Conservation (phyloP, 1,140 invertebrate species). For the Zelostemma sp. region DNA sequence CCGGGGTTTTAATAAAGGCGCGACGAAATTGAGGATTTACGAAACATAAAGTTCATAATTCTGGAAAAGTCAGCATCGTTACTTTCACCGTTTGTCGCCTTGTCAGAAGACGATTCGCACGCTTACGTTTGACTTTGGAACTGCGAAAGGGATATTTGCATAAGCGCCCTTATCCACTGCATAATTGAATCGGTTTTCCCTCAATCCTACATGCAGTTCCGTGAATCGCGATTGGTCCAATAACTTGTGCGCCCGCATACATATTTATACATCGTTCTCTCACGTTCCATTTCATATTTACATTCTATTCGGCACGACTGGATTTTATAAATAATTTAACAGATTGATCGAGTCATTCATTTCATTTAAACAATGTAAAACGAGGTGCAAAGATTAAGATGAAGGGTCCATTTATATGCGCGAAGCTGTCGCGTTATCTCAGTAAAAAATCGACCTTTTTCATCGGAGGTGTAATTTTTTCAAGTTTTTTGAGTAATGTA, state of each 20-base stretch:
- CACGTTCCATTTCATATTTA: neutral
- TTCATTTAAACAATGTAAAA: too few species aligned
- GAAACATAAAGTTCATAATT: conserved; percentile 14
- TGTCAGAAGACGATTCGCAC: conserved; percentile 7
- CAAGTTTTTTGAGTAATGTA: too few species aligned
- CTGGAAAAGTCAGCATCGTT: conserved; percentile 6
- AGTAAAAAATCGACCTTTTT: too few species aligned
- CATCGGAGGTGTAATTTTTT: too few species aligned
- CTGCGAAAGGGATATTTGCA: conserved; percentile 12
- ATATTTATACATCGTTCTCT: neutral
- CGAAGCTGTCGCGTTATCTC: too few species aligned
- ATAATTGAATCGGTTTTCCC: conserved; percentile 22
- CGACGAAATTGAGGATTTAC: neutral
- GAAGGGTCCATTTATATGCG: too few species aligned
- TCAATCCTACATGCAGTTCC: conserved; percentile 5
- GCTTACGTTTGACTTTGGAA: conserved; percentile 24
- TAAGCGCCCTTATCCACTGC: conserved; percentile 19
- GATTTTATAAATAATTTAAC: conserved; percentile 4
- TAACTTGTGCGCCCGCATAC: conserved; percentile 6
- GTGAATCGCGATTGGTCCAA: conserved; percentile 3
- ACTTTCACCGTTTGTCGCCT: conserved; percentile 8
- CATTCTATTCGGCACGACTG: too few species aligned
- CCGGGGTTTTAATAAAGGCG: conserved; percentile 15
- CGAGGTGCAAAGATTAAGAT: too few species aligned
- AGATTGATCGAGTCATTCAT: neutral